Percentiles rank a stretch among this genome's conserved stretches.
These are phyloP conservation scores for Xestia ashworthii DNA, from an alignment of 2,888 invertebrate species.

Conservation along the genomic window DNA sequence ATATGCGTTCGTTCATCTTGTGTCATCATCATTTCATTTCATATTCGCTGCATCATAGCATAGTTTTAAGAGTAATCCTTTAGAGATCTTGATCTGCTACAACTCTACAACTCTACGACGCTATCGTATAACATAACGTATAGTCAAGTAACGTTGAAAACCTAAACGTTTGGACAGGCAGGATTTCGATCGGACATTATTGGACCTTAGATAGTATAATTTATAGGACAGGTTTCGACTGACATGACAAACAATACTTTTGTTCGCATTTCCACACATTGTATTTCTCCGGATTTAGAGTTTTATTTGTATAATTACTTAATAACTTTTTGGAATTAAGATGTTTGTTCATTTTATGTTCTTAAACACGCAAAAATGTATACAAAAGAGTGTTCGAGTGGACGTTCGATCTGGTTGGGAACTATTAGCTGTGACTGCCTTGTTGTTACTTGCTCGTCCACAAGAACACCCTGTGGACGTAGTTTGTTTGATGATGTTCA, in stretches of 20 bases:
- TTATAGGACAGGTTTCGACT: constrained; percentile 8
- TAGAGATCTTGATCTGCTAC: constrained; percentile 25
- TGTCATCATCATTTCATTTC: not conserved
- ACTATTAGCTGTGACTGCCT: not conserved
- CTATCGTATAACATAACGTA: not conserved
- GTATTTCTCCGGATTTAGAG: not conserved
- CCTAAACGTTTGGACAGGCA: not conserved
- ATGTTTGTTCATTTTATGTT: not conserved
- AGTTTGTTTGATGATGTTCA: not conserved
- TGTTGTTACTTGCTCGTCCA: not conserved
- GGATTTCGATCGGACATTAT: constrained; percentile 25
- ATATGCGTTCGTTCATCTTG: not conserved
- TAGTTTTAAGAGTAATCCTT: constrained; percentile 22
- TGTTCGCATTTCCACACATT: not conserved
- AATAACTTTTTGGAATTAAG: not conserved
- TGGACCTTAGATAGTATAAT: constrained; percentile 2
- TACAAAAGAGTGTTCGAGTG: constrained; percentile 7
- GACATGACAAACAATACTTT: not conserved
- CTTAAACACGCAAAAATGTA: constrained; percentile 3
- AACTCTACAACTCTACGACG: not conserved
- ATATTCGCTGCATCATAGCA: constrained; percentile 35
- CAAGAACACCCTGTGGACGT: not conserved
- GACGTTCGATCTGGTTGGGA: not conserved
- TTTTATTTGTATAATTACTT: not conserved
- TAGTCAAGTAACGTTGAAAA: not conserved